phyloP scores from a whole-genome alignment of 2,888 invertebrate genomes.

The Meta bourneti region DNA sequence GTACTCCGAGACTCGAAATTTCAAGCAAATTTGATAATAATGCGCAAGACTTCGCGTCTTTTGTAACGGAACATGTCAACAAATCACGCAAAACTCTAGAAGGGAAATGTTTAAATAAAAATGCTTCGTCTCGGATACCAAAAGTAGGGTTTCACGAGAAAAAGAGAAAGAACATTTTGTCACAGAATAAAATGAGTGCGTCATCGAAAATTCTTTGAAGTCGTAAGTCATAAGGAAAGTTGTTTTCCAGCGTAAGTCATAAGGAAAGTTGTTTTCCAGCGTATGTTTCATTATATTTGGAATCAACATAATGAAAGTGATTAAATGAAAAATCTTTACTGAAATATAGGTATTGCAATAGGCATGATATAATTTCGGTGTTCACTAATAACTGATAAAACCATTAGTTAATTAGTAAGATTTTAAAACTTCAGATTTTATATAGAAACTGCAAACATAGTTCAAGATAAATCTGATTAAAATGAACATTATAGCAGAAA shows the following conservation, averaged over 20 bases:
- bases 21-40: slow-evolving; percentile 52
- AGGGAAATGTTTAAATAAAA: neutral
- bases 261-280: too few species aligned
- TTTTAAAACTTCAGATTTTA: too few species aligned
- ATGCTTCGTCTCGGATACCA: neutral
- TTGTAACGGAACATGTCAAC: slow-evolving; percentile 33
- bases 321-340: too few species aligned
- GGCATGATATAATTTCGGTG: too few species aligned
- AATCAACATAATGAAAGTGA: too few species aligned
- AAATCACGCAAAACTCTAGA: slow-evolving; percentile 2
- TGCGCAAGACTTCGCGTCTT: slow-evolving; percentile 8
- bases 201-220: neutral
- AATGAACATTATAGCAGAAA: too few species aligned
- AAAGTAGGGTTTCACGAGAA: neutral
- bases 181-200: neutral
- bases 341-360: too few species aligned
- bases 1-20: slow-evolving; percentile 23
- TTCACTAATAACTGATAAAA: too few species aligned
- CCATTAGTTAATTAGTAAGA: too few species aligned
- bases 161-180: neutral
- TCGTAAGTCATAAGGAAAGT: neutral
- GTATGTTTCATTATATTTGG: too few species aligned
- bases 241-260: neutral
- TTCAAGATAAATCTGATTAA: too few species aligned
- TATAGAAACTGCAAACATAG: too few species aligned